Base-by-base conservation (phyloP, 2,797 vertebrate genomes). In the Ceryle rudis region DNA sequence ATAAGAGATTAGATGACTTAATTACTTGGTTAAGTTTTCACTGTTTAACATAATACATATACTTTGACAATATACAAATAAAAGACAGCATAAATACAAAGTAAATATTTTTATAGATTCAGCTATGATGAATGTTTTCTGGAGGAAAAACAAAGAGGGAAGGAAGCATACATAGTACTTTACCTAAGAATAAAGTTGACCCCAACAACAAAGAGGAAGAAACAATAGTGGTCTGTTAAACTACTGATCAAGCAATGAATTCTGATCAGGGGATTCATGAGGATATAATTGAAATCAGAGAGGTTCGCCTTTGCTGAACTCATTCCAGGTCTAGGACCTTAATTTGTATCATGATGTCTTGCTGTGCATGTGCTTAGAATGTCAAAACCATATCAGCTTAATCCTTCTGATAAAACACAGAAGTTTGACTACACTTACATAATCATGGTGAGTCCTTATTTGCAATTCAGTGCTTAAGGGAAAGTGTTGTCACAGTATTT, bases 401-500 rank as follows among this genome's bases (percentile, higher is more conserved):
- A 87, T 51, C 42, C 20, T 87, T 82, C 11, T 42, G 29, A 80
- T 70, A 66, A 60, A 80, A 69, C 51, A 54, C n/a, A 20, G 11
- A 54, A 41, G 10, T 94, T 81, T 75, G 75, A 90, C n/a, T 58
- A 47, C 18, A 67, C 33, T 86, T 96, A 51, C 72, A 62, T 86
- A 88, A 88, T 73, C 28, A 62, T 69, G 33, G 13, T 42, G 41
- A 86, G 33, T 89, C 46, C 41, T 81, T 67, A 81, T 88, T 89
- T 95, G 31, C 22, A 88, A 95, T 95, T 95, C 94, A 91, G 28
- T 58, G 57, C 29, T 52, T 57, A 84, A 81, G 39, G 46, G 60
- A 92, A 82, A 81, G 55, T 73, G 64, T 83, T 95, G 80, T 93
- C 80, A 90, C 51, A 80, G 47, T 41, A 31, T 91, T 95, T 93